Evolutionary conservation across 2,888 invertebrate genomes (phyloP).

Genomic region (Oscheius myriophilus): DNA sequence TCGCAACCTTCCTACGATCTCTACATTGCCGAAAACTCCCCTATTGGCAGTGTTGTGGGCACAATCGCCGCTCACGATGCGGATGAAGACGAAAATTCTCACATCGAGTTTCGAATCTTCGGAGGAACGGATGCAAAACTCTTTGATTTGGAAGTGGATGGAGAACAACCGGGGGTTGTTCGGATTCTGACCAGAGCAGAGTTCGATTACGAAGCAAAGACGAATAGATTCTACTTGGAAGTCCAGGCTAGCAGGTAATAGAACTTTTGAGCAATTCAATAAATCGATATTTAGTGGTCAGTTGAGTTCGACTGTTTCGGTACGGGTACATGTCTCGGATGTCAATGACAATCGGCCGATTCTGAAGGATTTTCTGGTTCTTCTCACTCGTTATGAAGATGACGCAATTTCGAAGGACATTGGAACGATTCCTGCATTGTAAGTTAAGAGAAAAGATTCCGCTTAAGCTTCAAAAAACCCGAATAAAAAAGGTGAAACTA

Average conservation of each 20-base stretch:
- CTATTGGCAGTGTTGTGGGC: conserved; percentile 91
- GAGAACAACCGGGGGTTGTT: conserved; percentile 63
- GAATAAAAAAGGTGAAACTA: too few relatives aligned
- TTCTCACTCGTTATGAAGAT: conserved; percentile 72
- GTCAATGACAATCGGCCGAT: conserved; percentile 90
- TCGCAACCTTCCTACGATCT: conserved; percentile 85
- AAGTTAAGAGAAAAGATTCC: too few relatives aligned
- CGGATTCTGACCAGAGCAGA: conserved; percentile 90
- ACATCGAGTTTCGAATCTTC: conserved; percentile 92
- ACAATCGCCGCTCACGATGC: conserved; percentile 89
- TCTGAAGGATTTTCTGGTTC: conserved; percentile 90
- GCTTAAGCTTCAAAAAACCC: too few relatives aligned
- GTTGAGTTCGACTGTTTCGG: conserved; percentile 65
- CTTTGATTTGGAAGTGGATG: conserved; percentile 66
- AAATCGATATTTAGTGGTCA: conserved; percentile 57
- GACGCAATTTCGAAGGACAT: conserved; percentile 39
- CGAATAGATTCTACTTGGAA: conserved; percentile 87
- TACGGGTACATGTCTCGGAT: conserved; percentile 67
- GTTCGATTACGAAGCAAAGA: conserved; percentile 90
- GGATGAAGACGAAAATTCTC: conserved; percentile 82
- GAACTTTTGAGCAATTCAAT: background rate
- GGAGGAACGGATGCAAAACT: conserved; percentile 81
- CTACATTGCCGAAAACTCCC: conserved; percentile 93
- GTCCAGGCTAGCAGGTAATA: conserved; percentile 79
- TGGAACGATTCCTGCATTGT: conserved; percentile 67